A percentile compares a stretch with the other conserved stretches of the same genome.
Conservation (phyloP, 2,113 vertebrate species). For the Xenus cinereus region DNA sequence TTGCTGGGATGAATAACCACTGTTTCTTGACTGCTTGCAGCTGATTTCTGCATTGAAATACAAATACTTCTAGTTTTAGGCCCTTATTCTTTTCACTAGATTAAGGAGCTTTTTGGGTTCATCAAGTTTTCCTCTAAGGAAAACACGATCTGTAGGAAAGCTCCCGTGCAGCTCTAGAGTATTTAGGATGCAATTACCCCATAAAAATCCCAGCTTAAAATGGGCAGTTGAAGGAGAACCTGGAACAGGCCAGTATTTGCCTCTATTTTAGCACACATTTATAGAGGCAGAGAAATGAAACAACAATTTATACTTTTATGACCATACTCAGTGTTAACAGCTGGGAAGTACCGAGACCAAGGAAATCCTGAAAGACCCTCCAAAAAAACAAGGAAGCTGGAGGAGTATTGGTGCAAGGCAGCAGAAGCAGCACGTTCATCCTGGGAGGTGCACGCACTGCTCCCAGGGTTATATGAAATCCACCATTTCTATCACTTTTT, state of each 20-base stretch:
- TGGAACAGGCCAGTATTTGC: accelerated
- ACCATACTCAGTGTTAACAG: too few species aligned
- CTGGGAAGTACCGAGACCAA: accelerated
- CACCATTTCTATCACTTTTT: not conserved
- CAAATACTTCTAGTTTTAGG: accelerated
- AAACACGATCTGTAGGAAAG: not conserved
- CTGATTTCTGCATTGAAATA: accelerated
- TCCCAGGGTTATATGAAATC: accelerated
- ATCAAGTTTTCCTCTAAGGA: not conserved
- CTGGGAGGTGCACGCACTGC: not conserved
- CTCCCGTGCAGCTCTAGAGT: not conserved
- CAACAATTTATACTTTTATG: not conserved
- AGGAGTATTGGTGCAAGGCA: accelerated
- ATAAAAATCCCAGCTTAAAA: not conserved
- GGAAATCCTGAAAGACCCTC: not conserved
- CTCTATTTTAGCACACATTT: not conserved
- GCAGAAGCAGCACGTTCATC: accelerated
- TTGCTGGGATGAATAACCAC: not conserved
- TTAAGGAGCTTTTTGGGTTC: not conserved
- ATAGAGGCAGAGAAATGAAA: not conserved
- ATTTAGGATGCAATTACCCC: not conserved
- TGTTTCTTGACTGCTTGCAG: not conserved
- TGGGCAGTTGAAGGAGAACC: not conserved
- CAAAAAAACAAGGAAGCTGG: not conserved
- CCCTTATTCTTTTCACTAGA: not conserved